phyloP scores from a whole-genome alignment of 2,113 vertebrate species.

The Phalacrocorax brasilianus region DNA sequence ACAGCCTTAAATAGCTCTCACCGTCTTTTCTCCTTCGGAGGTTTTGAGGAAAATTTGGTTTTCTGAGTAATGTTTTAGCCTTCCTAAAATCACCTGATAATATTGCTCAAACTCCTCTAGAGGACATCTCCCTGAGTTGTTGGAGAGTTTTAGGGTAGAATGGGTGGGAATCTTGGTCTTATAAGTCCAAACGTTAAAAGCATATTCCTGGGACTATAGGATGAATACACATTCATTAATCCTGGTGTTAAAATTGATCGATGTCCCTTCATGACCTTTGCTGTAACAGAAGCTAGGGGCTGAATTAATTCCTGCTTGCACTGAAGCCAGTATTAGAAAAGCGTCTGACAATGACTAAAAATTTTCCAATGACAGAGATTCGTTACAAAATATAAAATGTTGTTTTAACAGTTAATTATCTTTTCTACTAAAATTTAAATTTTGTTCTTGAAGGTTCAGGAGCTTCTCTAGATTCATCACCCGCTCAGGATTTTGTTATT shows the following conservation, averaged over 20 bases:
- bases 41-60: slow-evolving; percentile 48
- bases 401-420: neutral
- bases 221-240: neutral
- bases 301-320: neutral
- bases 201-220: neutral
- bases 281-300: neutral
- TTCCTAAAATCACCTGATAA: slow-evolving; percentile 23
- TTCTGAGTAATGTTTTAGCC: slow-evolving; percentile 50
- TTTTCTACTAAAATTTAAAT: neutral
- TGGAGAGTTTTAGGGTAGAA: neutral
- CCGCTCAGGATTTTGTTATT: neutral
- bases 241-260: neutral
- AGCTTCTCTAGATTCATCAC: neutral
- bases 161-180: neutral
- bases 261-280: neutral
- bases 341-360: neutral
- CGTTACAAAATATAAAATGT: neutral
- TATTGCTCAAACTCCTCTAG: neutral
- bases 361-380: neutral
- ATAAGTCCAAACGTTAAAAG: neutral
- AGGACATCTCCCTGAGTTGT: neutral
- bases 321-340: slow-evolving; percentile 2
- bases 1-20: slow-evolving; percentile 57
- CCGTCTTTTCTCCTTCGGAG: slow-evolving; percentile 33
- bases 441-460: neutral